Conservation (phyloP, 2,113 vertebrate genomes). For the Gorilla gorilla region DNA sequence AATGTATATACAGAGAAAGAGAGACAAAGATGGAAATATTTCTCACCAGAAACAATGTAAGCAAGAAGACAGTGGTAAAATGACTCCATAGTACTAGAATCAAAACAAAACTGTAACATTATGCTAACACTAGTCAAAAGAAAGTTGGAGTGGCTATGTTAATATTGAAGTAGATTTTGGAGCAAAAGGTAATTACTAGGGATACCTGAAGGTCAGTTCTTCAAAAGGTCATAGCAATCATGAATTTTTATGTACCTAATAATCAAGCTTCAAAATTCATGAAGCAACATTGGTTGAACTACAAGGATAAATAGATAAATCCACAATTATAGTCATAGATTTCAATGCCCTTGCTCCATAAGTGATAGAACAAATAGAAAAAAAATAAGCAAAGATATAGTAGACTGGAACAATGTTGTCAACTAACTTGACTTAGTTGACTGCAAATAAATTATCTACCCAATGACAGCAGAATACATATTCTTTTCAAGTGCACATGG, state of each 20-base stretch:
- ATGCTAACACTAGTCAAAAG: not conserved
- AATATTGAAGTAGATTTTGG: not conserved
- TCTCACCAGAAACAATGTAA: not conserved
- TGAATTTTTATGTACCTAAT: not conserved
- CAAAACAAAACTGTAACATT: not conserved
- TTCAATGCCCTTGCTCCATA: not conserved
- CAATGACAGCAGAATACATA: not conserved
- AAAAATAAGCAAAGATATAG: not conserved
- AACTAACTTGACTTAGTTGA: not conserved
- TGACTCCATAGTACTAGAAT: not conserved
- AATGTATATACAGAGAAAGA: not conserved
- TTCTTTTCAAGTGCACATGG: not conserved
- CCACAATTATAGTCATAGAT: not conserved
- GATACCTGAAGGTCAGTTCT: not conserved
- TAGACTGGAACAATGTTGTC: not conserved
- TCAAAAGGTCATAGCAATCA: not conserved
- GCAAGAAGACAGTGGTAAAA: not conserved
- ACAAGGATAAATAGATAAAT: not conserved
- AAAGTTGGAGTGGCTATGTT: not conserved
- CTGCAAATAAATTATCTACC: not conserved
- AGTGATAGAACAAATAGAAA: not conserved
- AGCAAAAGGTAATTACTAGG: not conserved
- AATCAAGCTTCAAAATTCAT: not conserved
- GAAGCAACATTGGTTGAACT: not conserved
- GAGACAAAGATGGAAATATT: not conserved